These are phyloP conservation scores for Amorpha juglandis DNA, from an alignment of 2,888 invertebrate genomes.

Conservation along the genomic window DNA sequence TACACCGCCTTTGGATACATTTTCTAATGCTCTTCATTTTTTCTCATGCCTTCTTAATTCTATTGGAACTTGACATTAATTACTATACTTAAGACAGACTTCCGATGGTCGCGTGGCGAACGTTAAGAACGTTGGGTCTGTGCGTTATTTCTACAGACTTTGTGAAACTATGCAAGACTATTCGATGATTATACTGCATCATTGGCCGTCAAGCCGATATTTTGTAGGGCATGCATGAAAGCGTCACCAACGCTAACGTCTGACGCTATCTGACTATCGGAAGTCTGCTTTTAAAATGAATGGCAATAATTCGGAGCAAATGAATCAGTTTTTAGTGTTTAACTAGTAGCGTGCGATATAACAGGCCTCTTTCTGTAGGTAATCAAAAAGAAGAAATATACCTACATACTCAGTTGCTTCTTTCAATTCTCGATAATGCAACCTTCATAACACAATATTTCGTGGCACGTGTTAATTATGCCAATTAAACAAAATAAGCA, in stretches of 20 bases:
- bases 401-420: background rate
- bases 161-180: too few species aligned
- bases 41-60: background rate
- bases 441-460: too few species aligned
- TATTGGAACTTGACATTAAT: background rate
- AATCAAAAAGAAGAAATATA: background rate
- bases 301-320: background rate
- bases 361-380: background rate
- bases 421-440: background rate
- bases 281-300: background rate
- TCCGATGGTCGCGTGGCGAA: too few species aligned
- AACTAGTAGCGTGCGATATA: background rate
- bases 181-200: too few species aligned
- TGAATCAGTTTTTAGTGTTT: background rate
- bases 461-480: too few species aligned
- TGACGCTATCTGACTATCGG: too few species aligned
- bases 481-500: too few species aligned
- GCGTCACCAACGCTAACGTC: too few species aligned
- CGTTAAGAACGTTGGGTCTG: too few species aligned
- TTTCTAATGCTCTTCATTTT: constrained; percentile 16
- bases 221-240: too few species aligned
- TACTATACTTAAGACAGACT: background rate
- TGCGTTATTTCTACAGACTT: too few species aligned
- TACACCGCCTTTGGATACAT: constrained; percentile 6
- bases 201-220: too few species aligned